Conservation (phyloP, 2,797 vertebrate genomes). For the Lemur catta region DNA sequence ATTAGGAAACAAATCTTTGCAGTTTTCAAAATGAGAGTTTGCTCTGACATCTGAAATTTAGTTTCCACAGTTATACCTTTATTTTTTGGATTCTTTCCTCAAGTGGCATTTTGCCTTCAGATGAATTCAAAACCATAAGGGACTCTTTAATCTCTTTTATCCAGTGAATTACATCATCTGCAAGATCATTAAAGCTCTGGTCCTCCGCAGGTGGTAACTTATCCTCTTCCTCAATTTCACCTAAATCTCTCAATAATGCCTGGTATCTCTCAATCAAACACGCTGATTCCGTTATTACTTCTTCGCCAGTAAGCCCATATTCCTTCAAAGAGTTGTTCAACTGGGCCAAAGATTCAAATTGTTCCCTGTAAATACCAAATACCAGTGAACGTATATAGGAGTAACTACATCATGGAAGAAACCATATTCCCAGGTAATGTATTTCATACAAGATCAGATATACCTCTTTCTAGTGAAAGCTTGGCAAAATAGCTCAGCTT, state of each 20-base stretch:
- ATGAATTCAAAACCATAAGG: conserved; percentile 78
- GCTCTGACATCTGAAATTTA: conserved; percentile 56
- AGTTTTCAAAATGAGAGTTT: conserved; percentile 59
- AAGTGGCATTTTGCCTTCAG: conserved; percentile 81
- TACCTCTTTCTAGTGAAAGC: conserved; percentile 90
- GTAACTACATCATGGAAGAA: background rate
- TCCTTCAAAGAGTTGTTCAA: conserved; percentile 85
- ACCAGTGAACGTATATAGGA: conserved; percentile 32
- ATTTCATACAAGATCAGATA: background rate
- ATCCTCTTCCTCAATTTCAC: conserved; percentile 68
- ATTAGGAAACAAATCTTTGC: conserved; percentile 38
- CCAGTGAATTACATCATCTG: conserved; percentile 82
- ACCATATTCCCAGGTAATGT: background rate
- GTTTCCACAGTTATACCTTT: conserved; percentile 84
- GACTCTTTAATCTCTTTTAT: conserved; percentile 84
- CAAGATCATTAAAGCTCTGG: conserved; percentile 83
- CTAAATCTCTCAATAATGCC: conserved; percentile 79
- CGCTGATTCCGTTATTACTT: conserved; percentile 85
- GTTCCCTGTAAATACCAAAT: conserved; percentile 81
- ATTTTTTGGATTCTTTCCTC: conserved; percentile 85
- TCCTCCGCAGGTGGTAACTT: conserved; percentile 80
- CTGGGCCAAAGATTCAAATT: conserved; percentile 84
- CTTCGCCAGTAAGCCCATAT: conserved; percentile 86
- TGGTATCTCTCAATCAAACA: conserved; percentile 86
- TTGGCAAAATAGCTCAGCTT: conserved; percentile 82